phyloP scores from a whole-genome alignment of 37 sponge, comb jelly and placozoan genomes.

The Ephydatia muelleri region DNA sequence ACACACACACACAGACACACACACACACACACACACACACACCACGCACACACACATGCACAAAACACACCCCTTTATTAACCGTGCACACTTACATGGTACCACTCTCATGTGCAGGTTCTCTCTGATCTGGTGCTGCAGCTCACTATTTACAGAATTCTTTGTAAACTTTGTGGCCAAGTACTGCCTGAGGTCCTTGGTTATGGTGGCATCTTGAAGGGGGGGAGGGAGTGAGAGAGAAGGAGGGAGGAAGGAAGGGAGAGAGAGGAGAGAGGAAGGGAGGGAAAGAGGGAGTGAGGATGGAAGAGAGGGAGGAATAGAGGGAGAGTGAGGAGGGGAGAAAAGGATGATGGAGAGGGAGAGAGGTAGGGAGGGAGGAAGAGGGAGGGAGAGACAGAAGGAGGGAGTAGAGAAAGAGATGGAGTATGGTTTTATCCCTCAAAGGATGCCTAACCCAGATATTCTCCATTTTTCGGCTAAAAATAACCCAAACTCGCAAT shows the following conservation, averaged over 20 bases:
- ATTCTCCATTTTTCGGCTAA: too few relatives aligned
- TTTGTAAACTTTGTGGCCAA: constrained; percentile 83
- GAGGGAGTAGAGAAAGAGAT: too few relatives aligned
- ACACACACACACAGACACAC: background rate
- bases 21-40: too few relatives aligned
- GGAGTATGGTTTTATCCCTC: too few relatives aligned
- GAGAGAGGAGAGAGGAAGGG: constrained; percentile 3
- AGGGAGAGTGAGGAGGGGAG: too few relatives aligned
- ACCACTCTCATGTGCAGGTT: constrained; percentile 94
- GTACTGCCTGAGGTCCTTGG: constrained; percentile 83
- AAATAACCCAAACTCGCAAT: too few relatives aligned
- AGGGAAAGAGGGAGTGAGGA: background rate
- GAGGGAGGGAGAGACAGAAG: too few relatives aligned
- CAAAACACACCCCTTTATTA: too few relatives aligned
- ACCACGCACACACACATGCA: too few relatives aligned
- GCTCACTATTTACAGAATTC: constrained; percentile 92
- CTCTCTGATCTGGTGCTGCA: constrained; percentile 95
- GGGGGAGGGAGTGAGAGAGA: constrained; percentile 10
- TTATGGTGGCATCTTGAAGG: constrained; percentile 91
- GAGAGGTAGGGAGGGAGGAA: background rate
- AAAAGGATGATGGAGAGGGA: too few relatives aligned
- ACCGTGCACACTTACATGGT: constrained; percentile 97
- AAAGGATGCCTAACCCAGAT: too few relatives aligned
- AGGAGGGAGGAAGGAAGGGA: background rate
- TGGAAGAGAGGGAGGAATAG: too few relatives aligned